Evolutionary conservation across 2,113 vertebrate genomes (phyloP).

Genomic region (Amazona vittata): DNA sequence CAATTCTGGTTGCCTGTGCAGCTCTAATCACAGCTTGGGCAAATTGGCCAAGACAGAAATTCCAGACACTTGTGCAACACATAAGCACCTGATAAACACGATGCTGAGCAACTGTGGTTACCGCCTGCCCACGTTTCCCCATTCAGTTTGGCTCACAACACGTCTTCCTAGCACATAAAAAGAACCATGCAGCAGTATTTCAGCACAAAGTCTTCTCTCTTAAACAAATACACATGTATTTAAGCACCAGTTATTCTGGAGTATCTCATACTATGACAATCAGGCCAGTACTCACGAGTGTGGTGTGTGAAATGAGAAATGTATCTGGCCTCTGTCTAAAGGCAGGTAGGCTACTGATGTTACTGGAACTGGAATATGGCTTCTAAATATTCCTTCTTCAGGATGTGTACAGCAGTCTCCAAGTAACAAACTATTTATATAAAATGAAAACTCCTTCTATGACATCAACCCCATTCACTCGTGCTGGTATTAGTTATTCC

Average conservation of each 20-base stretch:
- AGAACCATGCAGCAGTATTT: background rate
- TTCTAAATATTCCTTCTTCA: background rate
- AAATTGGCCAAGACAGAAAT: background rate
- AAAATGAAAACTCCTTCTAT: background rate
- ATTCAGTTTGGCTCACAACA: background rate
- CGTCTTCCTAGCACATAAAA: background rate
- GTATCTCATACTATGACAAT: background rate
- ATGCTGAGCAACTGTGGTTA: background rate
- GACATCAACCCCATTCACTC: background rate
- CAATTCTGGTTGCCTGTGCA: background rate
- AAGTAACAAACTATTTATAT: background rate
- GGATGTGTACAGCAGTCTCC: background rate
- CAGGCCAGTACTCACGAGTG: background rate
- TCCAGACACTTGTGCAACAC: background rate
- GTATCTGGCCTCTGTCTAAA: background rate
- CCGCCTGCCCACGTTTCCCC: background rate
- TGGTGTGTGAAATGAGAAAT: background rate
- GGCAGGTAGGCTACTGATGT: background rate
- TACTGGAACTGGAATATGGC: background rate
- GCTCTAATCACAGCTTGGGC: background rate
- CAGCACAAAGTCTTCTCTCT: background rate
- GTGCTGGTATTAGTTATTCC: background rate
- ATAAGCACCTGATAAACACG: accelerated
- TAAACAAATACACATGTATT: background rate
- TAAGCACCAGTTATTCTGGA: background rate